Base-by-base conservation (phyloP, 2,888 invertebrate genomes). In the Hofmannophila pseudospretella region DNA sequence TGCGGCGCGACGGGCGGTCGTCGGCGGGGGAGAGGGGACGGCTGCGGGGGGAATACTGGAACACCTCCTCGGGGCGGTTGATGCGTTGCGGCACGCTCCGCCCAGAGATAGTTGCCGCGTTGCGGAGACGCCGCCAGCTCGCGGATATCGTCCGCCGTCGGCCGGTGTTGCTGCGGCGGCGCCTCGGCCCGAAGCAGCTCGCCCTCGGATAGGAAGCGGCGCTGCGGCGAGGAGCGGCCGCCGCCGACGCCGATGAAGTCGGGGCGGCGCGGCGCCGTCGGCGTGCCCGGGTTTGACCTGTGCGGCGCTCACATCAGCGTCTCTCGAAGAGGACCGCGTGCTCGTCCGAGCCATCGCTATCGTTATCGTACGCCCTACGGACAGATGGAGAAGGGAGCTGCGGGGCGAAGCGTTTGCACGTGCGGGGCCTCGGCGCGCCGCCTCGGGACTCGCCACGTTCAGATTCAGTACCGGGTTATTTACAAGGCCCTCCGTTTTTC, bases 251-350 rank as follows among this genome's bases (percentile, higher is more conserved):
- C 92, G 73, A 95, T 95, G 87, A 95, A 96, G 86, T 95, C 95
- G 41, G 95, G 95, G 54, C 95, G 90, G 66, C 95, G 90, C 58
- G 94, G 93, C 89, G 94, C 94, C 64, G 96, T 96, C 63, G 96
- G 96, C 66, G 96, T 96, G 73, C 95, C 95, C 61, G 96, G 96
- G 88, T 96, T 96, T 58, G 96, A 96, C 91, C 96, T 96, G 91
- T 80, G 88, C 73, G 71, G 73, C 78, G 74, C 71, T 66, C 75
- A 69, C 78, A 81, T 86, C 85, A 86, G 78, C 85, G 85, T 82
- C 63, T 81, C 14, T 7, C 29, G 29, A 85, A 80, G 74, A 85
- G 23, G 23, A n/a, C 23, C n/a, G 84, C 80, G 77, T 82, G 79
- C 81, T 86, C 86, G 82, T 85, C 85, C 71, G 84, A 79, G 78